phyloP scores from a whole-genome alignment of 2,888 invertebrate species.

The Slavum lentiscoides region DNA sequence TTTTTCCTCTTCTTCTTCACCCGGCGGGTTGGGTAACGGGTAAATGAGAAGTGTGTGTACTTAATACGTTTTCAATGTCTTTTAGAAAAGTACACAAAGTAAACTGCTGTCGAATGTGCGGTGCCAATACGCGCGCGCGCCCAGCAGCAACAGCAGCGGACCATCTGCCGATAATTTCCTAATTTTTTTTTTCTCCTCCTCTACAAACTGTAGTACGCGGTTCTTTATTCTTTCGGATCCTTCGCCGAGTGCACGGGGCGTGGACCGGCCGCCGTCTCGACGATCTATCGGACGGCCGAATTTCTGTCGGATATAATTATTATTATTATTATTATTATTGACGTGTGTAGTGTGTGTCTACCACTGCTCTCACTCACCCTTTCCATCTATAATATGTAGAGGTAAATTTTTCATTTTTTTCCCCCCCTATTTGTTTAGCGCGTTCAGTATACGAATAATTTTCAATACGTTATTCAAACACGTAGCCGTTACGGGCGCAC shows the following conservation, averaged over 20 bases:
- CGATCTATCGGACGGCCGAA: conserved; percentile 8
- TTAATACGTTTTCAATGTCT: conserved; percentile 11
- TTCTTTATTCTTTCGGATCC: no score
- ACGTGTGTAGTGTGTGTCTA: not conserved
- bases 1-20: no score
- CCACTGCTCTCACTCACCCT: no score
- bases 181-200: conserved; percentile 1
- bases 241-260: not conserved
- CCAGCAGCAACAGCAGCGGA: not conserved
- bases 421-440: no score
- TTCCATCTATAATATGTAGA: no score
- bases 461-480: no score
- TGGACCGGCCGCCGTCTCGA: conserved; percentile 1
- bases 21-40: not conserved
- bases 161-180: conserved; percentile 50
- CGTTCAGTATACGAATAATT: no score
- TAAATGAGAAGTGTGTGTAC: not conserved
- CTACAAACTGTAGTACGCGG: no score
- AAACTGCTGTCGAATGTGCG: conserved; percentile 39
- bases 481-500: no score
- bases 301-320: conserved; percentile 23
- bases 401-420: no score
- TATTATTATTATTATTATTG: no score
- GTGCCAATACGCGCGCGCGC: conserved; percentile 10
- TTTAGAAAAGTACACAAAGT: conserved; percentile 45